phyloP scores from a whole-genome alignment of 2,113 vertebrate genomes.

The Leiothrix lutea region DNA sequence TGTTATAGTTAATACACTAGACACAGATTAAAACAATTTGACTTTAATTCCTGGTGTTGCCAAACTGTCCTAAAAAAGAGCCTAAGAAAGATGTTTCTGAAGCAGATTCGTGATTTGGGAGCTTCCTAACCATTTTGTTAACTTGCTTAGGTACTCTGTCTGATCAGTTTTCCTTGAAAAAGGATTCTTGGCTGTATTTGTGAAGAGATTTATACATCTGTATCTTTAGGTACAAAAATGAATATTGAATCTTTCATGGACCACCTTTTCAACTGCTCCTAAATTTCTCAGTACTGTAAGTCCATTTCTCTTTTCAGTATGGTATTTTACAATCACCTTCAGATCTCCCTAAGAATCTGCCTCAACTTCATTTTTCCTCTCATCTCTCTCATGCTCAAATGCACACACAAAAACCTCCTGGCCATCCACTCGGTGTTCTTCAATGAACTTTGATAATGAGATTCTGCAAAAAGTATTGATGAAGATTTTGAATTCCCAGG shows the following conservation, averaged over 20 bases:
- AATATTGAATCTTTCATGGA: not conserved
- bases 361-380: not conserved
- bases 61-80: not conserved
- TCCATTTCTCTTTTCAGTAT: not conserved
- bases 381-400: not conserved
- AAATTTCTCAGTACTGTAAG: not conserved
- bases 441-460: not conserved
- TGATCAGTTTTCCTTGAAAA: not conserved
- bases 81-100: not conserved
- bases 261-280: not conserved
- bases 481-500: not conserved
- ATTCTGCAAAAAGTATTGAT: not conserved
- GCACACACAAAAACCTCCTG: not conserved
- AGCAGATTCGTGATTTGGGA: not conserved
- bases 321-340: not conserved
- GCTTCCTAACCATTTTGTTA: not conserved
- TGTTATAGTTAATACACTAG: not conserved
- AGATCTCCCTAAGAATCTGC: not conserved
- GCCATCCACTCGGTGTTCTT: not conserved
- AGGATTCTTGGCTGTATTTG: not conserved
- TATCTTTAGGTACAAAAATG: not conserved
- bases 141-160: not conserved
- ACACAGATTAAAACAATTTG: not conserved
- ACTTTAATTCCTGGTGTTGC: not conserved
- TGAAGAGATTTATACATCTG: not conserved